Percentiles rank a stretch among this genome's conserved stretches.
Conservation (phyloP, 2,888 invertebrate genomes). For the Molorchus minor region DNA sequence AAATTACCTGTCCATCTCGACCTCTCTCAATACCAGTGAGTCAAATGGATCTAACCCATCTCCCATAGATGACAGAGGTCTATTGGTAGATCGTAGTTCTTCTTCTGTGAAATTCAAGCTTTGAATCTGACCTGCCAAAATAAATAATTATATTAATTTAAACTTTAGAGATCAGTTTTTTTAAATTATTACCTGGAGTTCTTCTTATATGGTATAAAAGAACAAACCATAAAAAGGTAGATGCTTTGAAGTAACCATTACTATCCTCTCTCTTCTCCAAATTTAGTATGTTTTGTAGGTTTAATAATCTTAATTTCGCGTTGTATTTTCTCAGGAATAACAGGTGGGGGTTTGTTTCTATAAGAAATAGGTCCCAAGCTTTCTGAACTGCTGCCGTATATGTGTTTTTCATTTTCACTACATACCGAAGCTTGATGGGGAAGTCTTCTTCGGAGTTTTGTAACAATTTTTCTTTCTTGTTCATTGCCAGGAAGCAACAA, state of each 20-base stretch:
- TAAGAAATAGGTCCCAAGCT: conserved; percentile 66
- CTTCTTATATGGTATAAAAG: conserved; percentile 82
- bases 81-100: conserved; percentile 80
- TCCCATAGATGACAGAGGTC: conserved; percentile 84
- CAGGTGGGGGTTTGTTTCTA: conserved; percentile 53
- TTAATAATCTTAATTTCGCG: conserved; percentile 69
- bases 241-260: conserved; percentile 79
- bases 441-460: conserved; percentile 53
- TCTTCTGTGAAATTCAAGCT: conserved; percentile 68
- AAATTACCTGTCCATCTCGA: conserved; percentile 81
- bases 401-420: conserved; percentile 69
- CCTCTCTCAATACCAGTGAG: conserved; percentile 80
- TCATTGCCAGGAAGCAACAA: conserved; percentile 21
- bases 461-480: conserved; percentile 47
- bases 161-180: conserved; percentile 5
- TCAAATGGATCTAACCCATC: conserved; percentile 88
- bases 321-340: conserved; percentile 66
- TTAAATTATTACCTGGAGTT: conserved; percentile 43
- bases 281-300: conserved; percentile 72
- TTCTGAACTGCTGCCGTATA: conserved; percentile 80
- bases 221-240: conserved; percentile 88
- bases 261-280: conserved; percentile 85
- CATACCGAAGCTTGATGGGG: conserved; percentile 64
- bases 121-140: conserved; percentile 45
- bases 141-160: conserved; percentile 12